Evolutionary conservation across 2,888 invertebrate genomes (phyloP), one percentile per base, ranked within the genome.

Genomic region (Rotaria socialis): DNA sequence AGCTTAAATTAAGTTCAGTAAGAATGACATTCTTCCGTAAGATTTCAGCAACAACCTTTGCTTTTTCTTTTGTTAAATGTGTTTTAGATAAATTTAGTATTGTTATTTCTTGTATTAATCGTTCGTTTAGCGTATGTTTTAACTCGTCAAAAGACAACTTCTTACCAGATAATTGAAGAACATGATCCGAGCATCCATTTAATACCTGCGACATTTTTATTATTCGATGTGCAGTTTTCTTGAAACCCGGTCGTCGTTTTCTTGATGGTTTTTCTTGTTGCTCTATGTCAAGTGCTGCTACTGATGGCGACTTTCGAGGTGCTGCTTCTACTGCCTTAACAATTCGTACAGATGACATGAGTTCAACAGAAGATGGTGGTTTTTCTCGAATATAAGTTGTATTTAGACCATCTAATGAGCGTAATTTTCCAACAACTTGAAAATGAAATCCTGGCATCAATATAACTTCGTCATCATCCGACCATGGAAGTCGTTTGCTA

Each of bases 361-460:
- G n/a, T 60, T 60, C 58, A 60, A 8, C 27, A n/a, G 58, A 60
- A 6, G 58, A 60, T 60, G 74, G 74, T 35, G 74, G 3, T 41
- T 22, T 74, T 41, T 74, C 74, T 41, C 74, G 43, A 7, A 74
- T 19, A 22, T 19, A 43, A 41, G 41, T 74, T 7, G 19, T 74
- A 41, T 35, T 41, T 74, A 74, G 41, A 41, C 22, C 74, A 74
- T 74, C 74, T 74, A 35, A 6, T 22, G 41, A 41, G 19, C 11
- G 74, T 24, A 74, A 41, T 74, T 74, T 14, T 41, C 74, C 74
- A 41, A 43, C 24, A 35, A 74, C 74, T 74, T 74, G 35, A 74
- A 74, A 74, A 74, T 74, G 43, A 74, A 74, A 74, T 41, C 74
- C 74, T 8, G 74, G 74, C 41, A 74, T 41, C 35, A 74, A 74